A percentile compares a stretch with the other conserved stretches of the same genome.
These are phyloP conservation scores for Monarcha castaneiventris DNA, from an alignment of 2,113 vertebrate species.

Conservation along the genomic window DNA sequence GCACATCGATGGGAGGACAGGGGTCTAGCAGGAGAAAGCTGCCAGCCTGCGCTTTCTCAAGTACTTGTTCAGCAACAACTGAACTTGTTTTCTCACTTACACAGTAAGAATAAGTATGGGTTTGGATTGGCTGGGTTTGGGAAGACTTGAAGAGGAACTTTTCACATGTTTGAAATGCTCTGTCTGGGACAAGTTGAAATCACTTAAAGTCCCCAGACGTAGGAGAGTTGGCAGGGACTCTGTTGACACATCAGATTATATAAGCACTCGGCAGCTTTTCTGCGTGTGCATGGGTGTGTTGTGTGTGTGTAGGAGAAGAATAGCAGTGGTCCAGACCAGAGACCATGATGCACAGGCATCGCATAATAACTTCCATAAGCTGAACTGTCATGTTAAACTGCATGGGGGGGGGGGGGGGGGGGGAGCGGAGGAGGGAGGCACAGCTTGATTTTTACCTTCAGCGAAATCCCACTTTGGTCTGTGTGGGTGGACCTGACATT, in stretches of 20 bases:
- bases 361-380: conserved; percentile 16
- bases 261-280: conserved; percentile 7
- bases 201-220: neutral
- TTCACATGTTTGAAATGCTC: neutral
- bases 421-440: neutral
- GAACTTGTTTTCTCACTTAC: neutral
- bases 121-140: neutral
- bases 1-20: rapidly evolving
- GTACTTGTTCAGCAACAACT: neutral
- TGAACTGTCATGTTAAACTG: conserved; percentile 24
- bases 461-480: neutral
- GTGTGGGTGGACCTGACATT: neutral
- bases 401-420: neutral
- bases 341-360: conserved; percentile 35
- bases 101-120: neutral
- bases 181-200: conserved; percentile 20
- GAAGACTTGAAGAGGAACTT: neutral
- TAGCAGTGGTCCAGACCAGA: neutral
- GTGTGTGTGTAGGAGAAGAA: conserved; percentile 48
- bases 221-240: conserved; percentile 40
- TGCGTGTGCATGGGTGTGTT: conserved; percentile 5
- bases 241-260: conserved; percentile 49
- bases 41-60: neutral
- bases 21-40: neutral
- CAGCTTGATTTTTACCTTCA: conserved; percentile 22